These are phyloP conservation scores for Trichechus manatus DNA, from an alignment of 2,113 vertebrate species.

Conservation along the genomic window DNA sequence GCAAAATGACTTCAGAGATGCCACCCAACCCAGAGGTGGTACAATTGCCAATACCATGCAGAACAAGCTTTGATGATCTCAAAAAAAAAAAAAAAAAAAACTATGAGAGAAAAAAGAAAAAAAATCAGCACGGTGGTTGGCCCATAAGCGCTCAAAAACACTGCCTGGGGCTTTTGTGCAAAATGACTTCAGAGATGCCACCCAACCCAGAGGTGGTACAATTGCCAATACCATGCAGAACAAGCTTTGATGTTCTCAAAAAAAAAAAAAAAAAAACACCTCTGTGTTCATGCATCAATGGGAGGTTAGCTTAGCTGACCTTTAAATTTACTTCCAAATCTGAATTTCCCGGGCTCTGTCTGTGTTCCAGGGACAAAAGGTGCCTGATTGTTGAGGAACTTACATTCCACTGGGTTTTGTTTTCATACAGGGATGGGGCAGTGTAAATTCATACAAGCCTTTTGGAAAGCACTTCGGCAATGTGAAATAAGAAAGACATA, in stretches of 20 bases:
- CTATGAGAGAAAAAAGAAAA: too few relatives aligned
- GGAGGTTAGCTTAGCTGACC: neutral
- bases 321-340: neutral
- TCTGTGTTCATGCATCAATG: neutral
- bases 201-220: neutral
- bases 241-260: neutral
- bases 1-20: neutral
- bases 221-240: neutral
- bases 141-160: too few relatives aligned
- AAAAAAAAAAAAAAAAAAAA: neutral
- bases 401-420: neutral
- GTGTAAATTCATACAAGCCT: neutral
- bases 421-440: neutral
- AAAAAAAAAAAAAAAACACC: too few relatives aligned
- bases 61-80: neutral
- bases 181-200: neutral
- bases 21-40: neutral
- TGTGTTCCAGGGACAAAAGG: neutral
- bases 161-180: neutral
- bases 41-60: neutral
- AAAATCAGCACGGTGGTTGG: too few relatives aligned
- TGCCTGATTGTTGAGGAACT: neutral
- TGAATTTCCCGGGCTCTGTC: neutral
- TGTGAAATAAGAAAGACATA: slow-evolving; percentile 46
- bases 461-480: slow-evolving; percentile 71